Base-by-base conservation (phyloP, 2,113 vertebrate species). In the Semicossyphus pulcher region DNA sequence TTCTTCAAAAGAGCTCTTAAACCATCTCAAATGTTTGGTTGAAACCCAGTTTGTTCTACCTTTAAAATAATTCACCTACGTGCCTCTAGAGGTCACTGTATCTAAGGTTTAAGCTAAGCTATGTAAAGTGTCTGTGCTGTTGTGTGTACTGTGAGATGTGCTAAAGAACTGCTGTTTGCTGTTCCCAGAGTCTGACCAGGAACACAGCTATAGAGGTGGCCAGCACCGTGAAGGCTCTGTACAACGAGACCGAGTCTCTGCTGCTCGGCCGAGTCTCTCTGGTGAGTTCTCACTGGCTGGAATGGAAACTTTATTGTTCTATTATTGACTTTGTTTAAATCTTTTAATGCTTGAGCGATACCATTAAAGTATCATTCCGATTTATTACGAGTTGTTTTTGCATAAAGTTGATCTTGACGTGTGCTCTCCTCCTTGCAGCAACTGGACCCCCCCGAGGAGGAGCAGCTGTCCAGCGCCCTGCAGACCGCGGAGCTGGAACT, bases 171-270 rank as follows among this genome's bases (percentile, higher is more conserved):
- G 9, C 28, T 41, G 31, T 85, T 2, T 72, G 12, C 31, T 6
- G 32, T 71, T 83, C 78, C 20, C 83, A 99, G 98, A 97, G 92
- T 88, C 95, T 99, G 81, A 96, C 96, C 6, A 95, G 97, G 86
- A 98, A 95, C 80, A 96, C 96, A 16, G 97, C 97, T 12, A 96
- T 96, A 41, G 98, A 99, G 86, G 96, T 99, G 76, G 95, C 95
- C 72, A 95, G 96, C 86, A 99, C 95, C 2, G 95, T 99, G 89
- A 98, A 98, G 87, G 97, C 97, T 3, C 92, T 99, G 4, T 95
- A 99, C 89, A 97, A 98, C 3, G 98, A 99, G 91, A 99, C 98
- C 0, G 97, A 98, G 72, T 97, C 96, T 25, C 93, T 99, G 12
- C 92, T 99, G 25, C 86, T 97, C 57, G 97, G 97, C 72, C 94